A percentile compares a stretch with the other conserved stretches of the same genome.
Evolutionary conservation across 2,113 vertebrate genomes (phyloP).

Genomic region (Irena cyanogastra): DNA sequence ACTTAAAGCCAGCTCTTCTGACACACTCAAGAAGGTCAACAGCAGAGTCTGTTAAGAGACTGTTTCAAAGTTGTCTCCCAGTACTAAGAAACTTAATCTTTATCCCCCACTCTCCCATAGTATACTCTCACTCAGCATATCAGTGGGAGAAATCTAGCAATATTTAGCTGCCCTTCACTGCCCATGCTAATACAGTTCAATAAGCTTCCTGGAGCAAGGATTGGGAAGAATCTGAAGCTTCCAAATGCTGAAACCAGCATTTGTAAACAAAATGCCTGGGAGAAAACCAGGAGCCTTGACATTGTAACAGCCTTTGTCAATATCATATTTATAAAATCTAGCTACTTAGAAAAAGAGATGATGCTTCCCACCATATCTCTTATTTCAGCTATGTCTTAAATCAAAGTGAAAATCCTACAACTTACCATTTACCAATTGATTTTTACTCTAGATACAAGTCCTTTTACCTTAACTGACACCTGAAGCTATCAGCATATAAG

Average conservation of each 20-base stretch:
- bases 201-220: neutral
- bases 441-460: neutral
- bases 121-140: neutral
- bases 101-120: neutral
- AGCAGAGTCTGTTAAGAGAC: neutral
- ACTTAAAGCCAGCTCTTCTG: neutral
- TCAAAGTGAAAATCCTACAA: neutral
- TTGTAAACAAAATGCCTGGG: neutral
- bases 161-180: neutral
- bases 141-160: neutral
- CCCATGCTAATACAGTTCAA: neutral
- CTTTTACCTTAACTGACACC: neutral
- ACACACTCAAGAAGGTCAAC: neutral
- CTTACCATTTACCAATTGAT: neutral
- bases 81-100: neutral
- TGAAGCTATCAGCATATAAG: neutral
- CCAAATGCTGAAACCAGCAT: neutral
- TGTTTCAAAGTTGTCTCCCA: neutral
- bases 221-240: neutral
- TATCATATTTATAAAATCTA: neutral
- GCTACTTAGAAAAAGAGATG: neutral
- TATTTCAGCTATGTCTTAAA: neutral
- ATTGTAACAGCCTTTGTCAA: neutral
- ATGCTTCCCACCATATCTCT: neutral
- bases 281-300: neutral